phyloP scores from a whole-genome alignment of 2,888 invertebrate genomes.

The Agriotes lineatus region DNA sequence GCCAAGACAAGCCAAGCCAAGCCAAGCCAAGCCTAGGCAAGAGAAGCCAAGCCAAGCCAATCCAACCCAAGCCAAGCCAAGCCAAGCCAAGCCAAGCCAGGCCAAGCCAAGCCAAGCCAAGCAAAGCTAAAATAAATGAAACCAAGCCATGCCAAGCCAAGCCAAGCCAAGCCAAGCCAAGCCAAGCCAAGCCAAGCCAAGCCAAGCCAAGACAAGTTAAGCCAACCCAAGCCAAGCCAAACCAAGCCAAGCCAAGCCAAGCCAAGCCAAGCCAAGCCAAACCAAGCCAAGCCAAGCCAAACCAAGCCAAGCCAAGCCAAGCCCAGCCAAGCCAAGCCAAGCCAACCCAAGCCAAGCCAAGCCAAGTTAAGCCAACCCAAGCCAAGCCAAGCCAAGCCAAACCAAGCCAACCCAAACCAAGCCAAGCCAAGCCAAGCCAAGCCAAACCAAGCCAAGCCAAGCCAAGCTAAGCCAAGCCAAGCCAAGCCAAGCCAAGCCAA shows the following conservation, averaged over 20 bases:
- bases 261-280: neutral
- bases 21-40: neutral
- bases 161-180: neutral
- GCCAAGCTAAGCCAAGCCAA: neutral
- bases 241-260: slow-evolving; percentile 1
- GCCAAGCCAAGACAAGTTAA: neutral
- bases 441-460: neutral
- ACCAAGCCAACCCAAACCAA: neutral
- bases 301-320: no score
- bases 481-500: slow-evolving; percentile 1
- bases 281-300: no score
- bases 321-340: neutral
- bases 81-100: slow-evolving; percentile 1
- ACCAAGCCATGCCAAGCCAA: neutral
- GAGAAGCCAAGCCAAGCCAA: neutral
- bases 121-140: no score
- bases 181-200: neutral
- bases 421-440: no score
- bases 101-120: neutral
- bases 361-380: no score
- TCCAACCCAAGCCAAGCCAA: neutral
- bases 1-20: no score
- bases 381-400: no score
- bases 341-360: no score
- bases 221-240: neutral